phyloP scores from a whole-genome alignment of 2,113 vertebrate genomes.

The Tylochromis polylepis region DNA sequence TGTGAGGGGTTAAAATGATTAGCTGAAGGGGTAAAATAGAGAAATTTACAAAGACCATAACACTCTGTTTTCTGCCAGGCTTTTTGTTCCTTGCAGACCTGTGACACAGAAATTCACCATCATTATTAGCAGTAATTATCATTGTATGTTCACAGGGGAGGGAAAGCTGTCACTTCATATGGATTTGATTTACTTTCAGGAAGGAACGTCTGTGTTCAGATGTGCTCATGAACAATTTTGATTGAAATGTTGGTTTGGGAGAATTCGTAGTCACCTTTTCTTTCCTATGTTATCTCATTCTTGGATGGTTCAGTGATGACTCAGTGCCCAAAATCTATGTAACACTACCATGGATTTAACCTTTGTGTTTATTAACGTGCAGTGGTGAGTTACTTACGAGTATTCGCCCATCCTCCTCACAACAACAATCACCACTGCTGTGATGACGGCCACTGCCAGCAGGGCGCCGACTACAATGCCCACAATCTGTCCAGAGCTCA shows the following conservation, averaged over 20 bases:
- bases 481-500: conserved; percentile 64
- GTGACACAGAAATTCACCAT: conserved; percentile 33
- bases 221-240: neutral
- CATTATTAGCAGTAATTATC: neutral
- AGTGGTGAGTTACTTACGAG: conserved; percentile 64
- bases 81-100: conserved; percentile 59
- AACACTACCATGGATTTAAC: neutral
- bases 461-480: conserved; percentile 72
- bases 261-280: neutral
- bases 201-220: neutral
- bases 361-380: neutral
- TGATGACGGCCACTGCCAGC: conserved; percentile 59
- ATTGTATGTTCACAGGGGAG: neutral
- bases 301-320: neutral
- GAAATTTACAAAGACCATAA: conserved; percentile 56
- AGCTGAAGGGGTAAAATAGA: conserved; percentile 14
- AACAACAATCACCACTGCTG: conserved; percentile 56
- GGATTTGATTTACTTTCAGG: neutral
- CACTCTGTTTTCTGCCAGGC: conserved; percentile 31
- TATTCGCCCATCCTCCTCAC: conserved; percentile 77
- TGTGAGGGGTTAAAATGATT: conserved; percentile 17
- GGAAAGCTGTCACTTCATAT: neutral
- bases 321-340: neutral
- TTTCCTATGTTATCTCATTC: neutral
- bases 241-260: neutral